phyloP scores from a whole-genome alignment of 2,797 vertebrate species.

The Silurus aristotelis region DNA sequence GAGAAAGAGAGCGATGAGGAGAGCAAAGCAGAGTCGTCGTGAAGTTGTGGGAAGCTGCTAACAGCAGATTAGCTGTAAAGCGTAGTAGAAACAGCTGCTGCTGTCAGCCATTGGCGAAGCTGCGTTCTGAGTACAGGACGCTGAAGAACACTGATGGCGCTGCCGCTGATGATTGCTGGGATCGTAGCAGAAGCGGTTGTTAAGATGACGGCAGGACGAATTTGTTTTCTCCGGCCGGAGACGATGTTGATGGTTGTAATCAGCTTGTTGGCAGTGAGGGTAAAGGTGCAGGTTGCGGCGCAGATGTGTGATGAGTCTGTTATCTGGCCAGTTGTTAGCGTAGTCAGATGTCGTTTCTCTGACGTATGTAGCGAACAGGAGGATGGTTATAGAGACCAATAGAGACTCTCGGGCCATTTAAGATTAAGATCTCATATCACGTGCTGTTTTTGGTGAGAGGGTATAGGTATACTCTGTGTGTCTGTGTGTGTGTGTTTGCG shows the following conservation, averaged over 20 bases:
- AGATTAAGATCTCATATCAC: slow-evolving; percentile 1
- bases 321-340: slow-evolving; percentile 22
- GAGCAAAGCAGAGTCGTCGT: slow-evolving; percentile 57
- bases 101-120: slow-evolving; percentile 16
- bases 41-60: slow-evolving; percentile 31
- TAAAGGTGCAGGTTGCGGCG: slow-evolving; percentile 39
- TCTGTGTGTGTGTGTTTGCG: not conserved
- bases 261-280: slow-evolving; percentile 38
- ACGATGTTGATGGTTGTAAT: slow-evolving; percentile 22
- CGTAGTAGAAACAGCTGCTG: slow-evolving; percentile 37
- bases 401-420: not conserved
- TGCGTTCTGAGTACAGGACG: not conserved
- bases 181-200: slow-evolving; percentile 3
- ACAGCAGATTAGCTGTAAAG: slow-evolving; percentile 59
- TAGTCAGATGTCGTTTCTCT: slow-evolving; percentile 4
- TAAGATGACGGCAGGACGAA: slow-evolving; percentile 4
- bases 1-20: slow-evolving; percentile 31
- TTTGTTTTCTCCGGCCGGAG: slow-evolving; percentile 10
- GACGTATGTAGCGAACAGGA: slow-evolving; percentile 4
- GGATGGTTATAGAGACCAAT: slow-evolving; percentile 12
- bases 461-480: not conserved
- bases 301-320: slow-evolving; percentile 26
- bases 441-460: not conserved
- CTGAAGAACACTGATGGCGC: slow-evolving; percentile 13
- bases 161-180: slow-evolving; percentile 25